Conservation (phyloP, 2,888 invertebrate species). For the Ectemnius lituratus region DNA sequence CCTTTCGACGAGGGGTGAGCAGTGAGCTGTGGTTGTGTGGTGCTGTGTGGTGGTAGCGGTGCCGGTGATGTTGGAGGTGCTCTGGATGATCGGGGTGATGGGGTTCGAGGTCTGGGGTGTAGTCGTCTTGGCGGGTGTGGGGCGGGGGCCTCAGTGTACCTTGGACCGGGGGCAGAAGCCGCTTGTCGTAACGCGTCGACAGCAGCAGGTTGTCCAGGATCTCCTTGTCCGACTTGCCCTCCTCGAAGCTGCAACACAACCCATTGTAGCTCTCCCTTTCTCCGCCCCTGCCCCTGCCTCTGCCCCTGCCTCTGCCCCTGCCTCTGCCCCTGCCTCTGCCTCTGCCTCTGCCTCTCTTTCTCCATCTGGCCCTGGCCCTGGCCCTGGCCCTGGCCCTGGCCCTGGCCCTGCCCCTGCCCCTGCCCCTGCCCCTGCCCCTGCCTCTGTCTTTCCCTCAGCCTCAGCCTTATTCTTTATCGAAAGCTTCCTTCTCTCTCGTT, state of each 20-base stretch:
- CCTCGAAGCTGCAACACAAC: constrained; percentile 87
- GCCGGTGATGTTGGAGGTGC: constrained; percentile 76
- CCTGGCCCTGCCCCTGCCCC: no score
- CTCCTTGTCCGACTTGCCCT: constrained; percentile 95
- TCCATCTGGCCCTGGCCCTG: no score
- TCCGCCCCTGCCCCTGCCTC: not conserved
- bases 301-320: no score
- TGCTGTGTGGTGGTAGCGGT: constrained; percentile 73
- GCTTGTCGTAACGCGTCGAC: constrained; percentile 94
- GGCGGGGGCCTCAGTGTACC: constrained; percentile 81
- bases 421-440: no score
- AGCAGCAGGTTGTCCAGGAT: constrained; percentile 93
- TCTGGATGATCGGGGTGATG: constrained; percentile 74
- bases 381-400: no score
- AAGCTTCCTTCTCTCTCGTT: no score
- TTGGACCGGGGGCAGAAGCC: constrained; percentile 93
- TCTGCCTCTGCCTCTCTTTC: no score
- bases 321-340: no score
- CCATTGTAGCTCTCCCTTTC: constrained; percentile 48
- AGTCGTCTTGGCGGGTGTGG: constrained; percentile 75
- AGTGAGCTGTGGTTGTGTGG: constrained; percentile 77
- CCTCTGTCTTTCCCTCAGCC: no score
- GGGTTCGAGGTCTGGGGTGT: constrained; percentile 73
- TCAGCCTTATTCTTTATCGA: no score
- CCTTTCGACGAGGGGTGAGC: constrained; percentile 75